Conservation (phyloP, 1,140 invertebrate genomes). For the Aphelinus certus region DNA sequence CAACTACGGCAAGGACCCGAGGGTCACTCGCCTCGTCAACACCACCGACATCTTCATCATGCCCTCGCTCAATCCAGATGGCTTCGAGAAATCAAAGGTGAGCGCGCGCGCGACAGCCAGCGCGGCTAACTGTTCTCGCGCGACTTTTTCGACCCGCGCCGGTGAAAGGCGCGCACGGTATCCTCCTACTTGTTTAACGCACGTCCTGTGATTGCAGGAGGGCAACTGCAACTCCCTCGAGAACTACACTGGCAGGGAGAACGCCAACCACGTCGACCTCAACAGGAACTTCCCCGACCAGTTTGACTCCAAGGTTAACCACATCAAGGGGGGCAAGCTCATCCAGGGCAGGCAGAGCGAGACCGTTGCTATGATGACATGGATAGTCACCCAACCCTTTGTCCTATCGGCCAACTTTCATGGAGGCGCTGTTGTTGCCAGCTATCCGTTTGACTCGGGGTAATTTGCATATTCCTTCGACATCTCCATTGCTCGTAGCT, state of each 20-base stretch:
- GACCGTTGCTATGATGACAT: slow-evolving; percentile 90
- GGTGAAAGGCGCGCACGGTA: no score
- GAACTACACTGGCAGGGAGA: slow-evolving; percentile 77
- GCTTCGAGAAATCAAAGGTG: slow-evolving; percentile 81
- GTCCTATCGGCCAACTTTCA: slow-evolving; percentile 92
- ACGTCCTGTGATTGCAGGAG: slow-evolving; percentile 68
- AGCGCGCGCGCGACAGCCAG: slow-evolving; percentile 43
- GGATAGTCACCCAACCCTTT: slow-evolving; percentile 86
- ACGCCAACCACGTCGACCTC: slow-evolving; percentile 82
- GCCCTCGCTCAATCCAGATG: slow-evolving; percentile 94
- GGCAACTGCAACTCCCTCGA: slow-evolving; percentile 78
- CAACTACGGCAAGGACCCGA: slow-evolving; percentile 76
- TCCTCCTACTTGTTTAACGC: no score
- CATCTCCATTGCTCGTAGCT: not conserved
- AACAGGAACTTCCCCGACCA: slow-evolving; percentile 93
- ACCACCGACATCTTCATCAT: slow-evolving; percentile 89
- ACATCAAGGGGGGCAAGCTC: slow-evolving; percentile 49
- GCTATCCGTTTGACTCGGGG: slow-evolving; percentile 87
- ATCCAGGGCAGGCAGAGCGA: slow-evolving; percentile 80
- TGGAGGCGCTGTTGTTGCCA: slow-evolving; percentile 90
- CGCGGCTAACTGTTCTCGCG: no score
- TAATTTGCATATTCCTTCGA: slow-evolving; percentile 53
- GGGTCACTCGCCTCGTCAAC: slow-evolving; percentile 80
- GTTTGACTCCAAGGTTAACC: slow-evolving; percentile 68
- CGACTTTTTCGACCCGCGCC: no score